These are phyloP conservation scores for Yponomeuta sedellus DNA, from an alignment of 2,888 invertebrate genomes.

Conservation along the genomic window DNA sequence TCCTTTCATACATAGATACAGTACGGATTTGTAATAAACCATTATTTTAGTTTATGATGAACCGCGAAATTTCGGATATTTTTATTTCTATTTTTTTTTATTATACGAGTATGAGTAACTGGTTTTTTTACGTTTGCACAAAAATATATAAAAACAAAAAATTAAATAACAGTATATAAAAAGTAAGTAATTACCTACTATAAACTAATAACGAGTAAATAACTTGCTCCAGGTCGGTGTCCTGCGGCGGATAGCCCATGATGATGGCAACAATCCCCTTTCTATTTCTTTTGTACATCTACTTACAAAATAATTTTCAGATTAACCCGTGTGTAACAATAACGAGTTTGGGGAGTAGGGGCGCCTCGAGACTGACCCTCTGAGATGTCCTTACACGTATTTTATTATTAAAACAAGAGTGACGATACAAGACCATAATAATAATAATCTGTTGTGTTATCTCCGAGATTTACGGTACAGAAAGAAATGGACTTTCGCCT, in stretches of 20 bases:
- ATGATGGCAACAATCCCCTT: too few relatives aligned
- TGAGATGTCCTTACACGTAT: not conserved
- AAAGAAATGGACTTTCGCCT: not conserved
- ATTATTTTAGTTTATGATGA: too few relatives aligned
- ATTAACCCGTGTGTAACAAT: constrained; percentile 43
- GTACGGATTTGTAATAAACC: not conserved
- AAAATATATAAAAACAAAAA: too few relatives aligned
- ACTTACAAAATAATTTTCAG: not conserved
- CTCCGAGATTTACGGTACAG: not conserved
- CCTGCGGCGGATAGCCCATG: too few relatives aligned
- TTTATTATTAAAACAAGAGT: constrained; percentile 21
- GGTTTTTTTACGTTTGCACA: too few relatives aligned
- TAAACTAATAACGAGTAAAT: too few relatives aligned
- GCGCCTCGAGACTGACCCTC: constrained; percentile 45
- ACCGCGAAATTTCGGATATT: not conserved
- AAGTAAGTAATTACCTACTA: too few relatives aligned
- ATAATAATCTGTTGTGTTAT: not conserved
- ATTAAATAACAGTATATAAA: too few relatives aligned
- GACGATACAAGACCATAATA: constrained; percentile 29
- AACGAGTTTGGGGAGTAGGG: constrained; percentile 59
- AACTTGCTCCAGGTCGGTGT: too few relatives aligned
- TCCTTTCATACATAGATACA: constrained; percentile 18
- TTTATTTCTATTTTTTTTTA: not conserved
- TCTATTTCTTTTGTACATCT: not conserved
- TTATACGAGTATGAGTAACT: too few relatives aligned